Evolutionary conservation across 2,888 invertebrate species (phyloP).

Genomic region (Thumatha senex): DNA sequence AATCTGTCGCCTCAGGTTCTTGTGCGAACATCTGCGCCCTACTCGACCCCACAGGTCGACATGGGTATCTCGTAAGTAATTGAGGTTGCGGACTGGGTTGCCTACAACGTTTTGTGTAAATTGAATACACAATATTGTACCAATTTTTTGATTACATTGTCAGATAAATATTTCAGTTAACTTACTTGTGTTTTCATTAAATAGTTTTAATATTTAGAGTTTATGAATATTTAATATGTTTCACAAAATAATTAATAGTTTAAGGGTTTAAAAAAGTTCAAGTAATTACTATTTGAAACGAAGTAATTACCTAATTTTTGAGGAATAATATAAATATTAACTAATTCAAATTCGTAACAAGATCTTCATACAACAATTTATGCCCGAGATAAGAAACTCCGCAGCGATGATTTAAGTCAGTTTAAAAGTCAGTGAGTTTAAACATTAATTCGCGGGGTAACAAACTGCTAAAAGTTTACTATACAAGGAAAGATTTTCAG

Average conservation of each 20-base stretch:
- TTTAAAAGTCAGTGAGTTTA: slow-evolving; percentile 42
- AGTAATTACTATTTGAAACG: too few relatives aligned
- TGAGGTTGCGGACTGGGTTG: slow-evolving; percentile 2
- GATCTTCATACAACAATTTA: slow-evolving; percentile 19
- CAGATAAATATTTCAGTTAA: too few relatives aligned
- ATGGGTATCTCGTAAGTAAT: slow-evolving; percentile 2
- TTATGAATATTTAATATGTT: too few relatives aligned
- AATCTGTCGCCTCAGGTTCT: slow-evolving; percentile 1
- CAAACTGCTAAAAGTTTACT: slow-evolving; percentile 38
- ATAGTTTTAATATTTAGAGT: too few relatives aligned
- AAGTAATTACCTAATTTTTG: not conserved
- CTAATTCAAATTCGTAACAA: slow-evolving; percentile 23
- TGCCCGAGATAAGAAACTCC: slow-evolving; percentile 27
- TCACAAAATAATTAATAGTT: too few relatives aligned
- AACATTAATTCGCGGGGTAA: slow-evolving; percentile 58
- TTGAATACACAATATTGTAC: not conserved
- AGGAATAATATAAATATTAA: not conserved
- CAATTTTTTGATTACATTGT: too few relatives aligned
- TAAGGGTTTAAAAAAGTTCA: too few relatives aligned
- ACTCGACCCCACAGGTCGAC: slow-evolving; percentile 3
- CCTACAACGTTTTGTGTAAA: not conserved
- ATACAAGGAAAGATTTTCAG: not conserved
- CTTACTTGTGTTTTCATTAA: too few relatives aligned
- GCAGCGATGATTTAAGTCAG: slow-evolving; percentile 38
- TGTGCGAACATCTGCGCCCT: slow-evolving; percentile 2